Evolutionary conservation across 2,113 vertebrate species (phyloP).

Genomic region (Hepsetus odoe): DNA sequence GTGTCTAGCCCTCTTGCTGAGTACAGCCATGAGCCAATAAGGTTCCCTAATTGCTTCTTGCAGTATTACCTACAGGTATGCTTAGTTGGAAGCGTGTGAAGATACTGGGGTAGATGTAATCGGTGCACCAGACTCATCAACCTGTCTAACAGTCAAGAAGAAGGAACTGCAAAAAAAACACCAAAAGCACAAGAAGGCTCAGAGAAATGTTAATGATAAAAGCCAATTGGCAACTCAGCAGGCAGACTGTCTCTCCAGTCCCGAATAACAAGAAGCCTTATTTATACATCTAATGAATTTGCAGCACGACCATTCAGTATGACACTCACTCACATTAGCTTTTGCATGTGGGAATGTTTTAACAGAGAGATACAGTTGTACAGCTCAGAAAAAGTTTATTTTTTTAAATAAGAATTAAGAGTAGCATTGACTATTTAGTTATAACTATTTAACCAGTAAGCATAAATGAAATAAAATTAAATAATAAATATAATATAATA

Average conservation of each 20-base stretch:
- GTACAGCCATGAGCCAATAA: constrained; percentile 8
- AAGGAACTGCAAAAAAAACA: not conserved
- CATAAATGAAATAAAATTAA: too few species aligned
- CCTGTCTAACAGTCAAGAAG: not conserved
- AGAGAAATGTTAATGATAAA: not conserved
- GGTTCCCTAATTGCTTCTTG: constrained; percentile 1
- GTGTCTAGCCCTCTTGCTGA: not conserved
- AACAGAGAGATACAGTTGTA: not conserved
- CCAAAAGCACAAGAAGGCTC: not conserved
- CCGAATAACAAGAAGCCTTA: not conserved
- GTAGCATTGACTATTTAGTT: too few species aligned
- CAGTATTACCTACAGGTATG: not conserved
- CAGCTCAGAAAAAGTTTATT: not conserved
- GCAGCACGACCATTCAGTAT: not conserved
- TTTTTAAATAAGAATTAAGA: too few species aligned
- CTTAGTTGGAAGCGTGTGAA: not conserved
- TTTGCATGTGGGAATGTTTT: not conserved
- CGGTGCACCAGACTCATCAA: not conserved
- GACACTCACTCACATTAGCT: too few species aligned
- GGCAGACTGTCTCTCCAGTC: not conserved
- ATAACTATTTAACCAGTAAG: too few species aligned
- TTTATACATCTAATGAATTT: not conserved
- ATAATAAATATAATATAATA: too few species aligned
- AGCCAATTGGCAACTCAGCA: not conserved
- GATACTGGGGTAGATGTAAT: not conserved